Evolutionary conservation across 2,113 vertebrate species (phyloP).

Genomic region (Periophthalmodon schlosseri): DNA sequence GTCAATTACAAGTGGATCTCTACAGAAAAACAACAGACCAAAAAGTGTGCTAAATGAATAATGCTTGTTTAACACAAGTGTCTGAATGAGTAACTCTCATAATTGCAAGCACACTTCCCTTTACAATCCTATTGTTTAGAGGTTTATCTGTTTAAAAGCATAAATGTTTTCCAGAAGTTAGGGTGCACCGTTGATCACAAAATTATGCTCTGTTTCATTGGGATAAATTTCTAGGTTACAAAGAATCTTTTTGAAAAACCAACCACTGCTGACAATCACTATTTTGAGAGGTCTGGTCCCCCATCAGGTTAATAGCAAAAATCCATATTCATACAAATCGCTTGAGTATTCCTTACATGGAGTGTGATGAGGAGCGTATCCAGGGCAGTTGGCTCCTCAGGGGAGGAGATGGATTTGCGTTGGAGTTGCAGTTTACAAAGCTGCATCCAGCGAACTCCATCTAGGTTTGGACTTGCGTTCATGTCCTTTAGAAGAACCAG

Average conservation of each 20-base stretch:
- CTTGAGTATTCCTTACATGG: conserved; percentile 79
- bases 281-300: conserved; percentile 26
- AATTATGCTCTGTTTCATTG: conserved; percentile 36
- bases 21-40: conserved; percentile 26
- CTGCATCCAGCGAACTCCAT: conserved; percentile 84
- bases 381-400: conserved; percentile 85
- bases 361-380: conserved; percentile 85
- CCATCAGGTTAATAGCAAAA: conserved; percentile 33
- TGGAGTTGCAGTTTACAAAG: conserved; percentile 86
- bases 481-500: conserved; percentile 87
- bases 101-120: conserved; percentile 63
- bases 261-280: conserved; percentile 28
- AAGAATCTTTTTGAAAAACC: conserved; percentile 29
- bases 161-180: conserved; percentile 33
- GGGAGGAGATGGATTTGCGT: conserved; percentile 86
- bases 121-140: conserved; percentile 41
- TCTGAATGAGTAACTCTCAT: conserved; percentile 39
- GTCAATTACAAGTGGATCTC: background rate
- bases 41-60: conserved; percentile 35
- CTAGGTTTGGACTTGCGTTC: conserved; percentile 78
- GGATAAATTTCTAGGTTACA: conserved; percentile 20
- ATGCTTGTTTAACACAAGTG: conserved; percentile 35
- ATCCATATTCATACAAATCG: conserved; percentile 25
- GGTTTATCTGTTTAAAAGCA: conserved; percentile 41
- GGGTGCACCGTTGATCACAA: conserved; percentile 39